Evolutionary conservation across 2,888 invertebrate species (phyloP), one percentile per base, ranked within the genome.

Genomic region (Dorcus hopei): DNA sequence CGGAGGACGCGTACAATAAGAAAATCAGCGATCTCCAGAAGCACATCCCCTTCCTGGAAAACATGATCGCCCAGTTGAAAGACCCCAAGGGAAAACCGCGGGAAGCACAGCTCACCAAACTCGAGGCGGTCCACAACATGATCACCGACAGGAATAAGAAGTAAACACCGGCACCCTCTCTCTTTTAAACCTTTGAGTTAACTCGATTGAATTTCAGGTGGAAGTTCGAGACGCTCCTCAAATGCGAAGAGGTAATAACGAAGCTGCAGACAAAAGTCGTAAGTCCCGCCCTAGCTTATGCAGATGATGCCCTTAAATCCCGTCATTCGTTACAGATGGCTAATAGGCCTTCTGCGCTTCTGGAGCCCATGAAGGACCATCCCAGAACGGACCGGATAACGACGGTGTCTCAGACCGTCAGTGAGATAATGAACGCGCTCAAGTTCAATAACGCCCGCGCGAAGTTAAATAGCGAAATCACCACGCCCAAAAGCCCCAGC

Each of bases 21-120:
- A 87, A 87, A 77, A 82, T 87, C 73, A 80, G 82, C 66, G 85
- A 85, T 72, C 84, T 89, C 80, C 86, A 87, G 77, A 82, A 82
- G 68, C 88, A 87, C 77, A 83, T 89, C 68, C 89, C 90, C n/a
- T 89, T 89, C 72, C 75, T 91, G 74, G 85, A 86, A 71, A 84
- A 80, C 65, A 87, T 90, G 81, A 89, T 89, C 70, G 79, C 79
- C 49, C 83, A 85, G 70, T 76, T 88, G 67, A 85, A 86, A 71
- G 83, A 79, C 65, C 80, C 81, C 11, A 74, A 70, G 58, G 69
- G 75, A 14, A 70, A 76, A 19, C 79, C 82, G 56, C 79, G 86
- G 26, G 83, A 83, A 70, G 82, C 84, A 3, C 86, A 87, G 68
- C 78, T 87, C 33, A 80, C 81, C 70, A 88, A 87, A 76, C 85